Evolutionary conservation across 2,797 vertebrate species (phyloP).

Genomic region (Merluccius polli): DNA sequence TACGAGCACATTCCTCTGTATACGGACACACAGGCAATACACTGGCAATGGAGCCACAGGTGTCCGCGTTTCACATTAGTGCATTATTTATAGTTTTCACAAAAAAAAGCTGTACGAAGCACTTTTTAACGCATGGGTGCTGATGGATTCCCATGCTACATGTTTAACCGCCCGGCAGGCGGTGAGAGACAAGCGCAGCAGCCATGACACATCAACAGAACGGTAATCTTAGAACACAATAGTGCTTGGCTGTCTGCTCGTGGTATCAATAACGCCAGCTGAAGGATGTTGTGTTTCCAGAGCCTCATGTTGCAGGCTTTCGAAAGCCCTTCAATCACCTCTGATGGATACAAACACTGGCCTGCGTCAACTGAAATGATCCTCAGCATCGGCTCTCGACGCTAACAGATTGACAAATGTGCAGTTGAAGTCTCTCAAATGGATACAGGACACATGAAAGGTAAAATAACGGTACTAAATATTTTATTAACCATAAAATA

Average conservation of each 20-base stretch:
- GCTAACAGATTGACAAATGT: conserved; percentile 41
- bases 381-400: conserved; percentile 44
- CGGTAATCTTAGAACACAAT: conserved; percentile 47
- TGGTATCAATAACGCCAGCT: conserved; percentile 50
- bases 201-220: conserved; percentile 46
- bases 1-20: background rate
- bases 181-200: conserved; percentile 41
- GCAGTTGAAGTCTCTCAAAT: background rate
- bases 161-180: conserved; percentile 49
- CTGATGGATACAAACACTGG: conserved; percentile 51
- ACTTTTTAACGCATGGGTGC: conserved; percentile 35
- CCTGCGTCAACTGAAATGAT: conserved; percentile 58
- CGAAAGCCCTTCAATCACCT: conserved; percentile 54
- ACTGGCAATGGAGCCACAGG: conserved; percentile 39
- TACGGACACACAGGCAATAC: conserved; percentile 19
- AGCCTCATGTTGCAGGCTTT: background rate
- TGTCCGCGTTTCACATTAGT: conserved; percentile 51
- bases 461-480: background rate
- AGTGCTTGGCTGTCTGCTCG: conserved; percentile 46
- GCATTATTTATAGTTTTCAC: conserved; percentile 54
- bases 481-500: background rate
- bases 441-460: background rate
- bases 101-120: conserved; percentile 37
- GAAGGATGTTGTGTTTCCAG: conserved; percentile 35
- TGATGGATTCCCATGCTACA: conserved; percentile 56